Evolutionary conservation across 2,797 vertebrate species (phyloP).

Genomic region (Sebastes cheni): DNA sequence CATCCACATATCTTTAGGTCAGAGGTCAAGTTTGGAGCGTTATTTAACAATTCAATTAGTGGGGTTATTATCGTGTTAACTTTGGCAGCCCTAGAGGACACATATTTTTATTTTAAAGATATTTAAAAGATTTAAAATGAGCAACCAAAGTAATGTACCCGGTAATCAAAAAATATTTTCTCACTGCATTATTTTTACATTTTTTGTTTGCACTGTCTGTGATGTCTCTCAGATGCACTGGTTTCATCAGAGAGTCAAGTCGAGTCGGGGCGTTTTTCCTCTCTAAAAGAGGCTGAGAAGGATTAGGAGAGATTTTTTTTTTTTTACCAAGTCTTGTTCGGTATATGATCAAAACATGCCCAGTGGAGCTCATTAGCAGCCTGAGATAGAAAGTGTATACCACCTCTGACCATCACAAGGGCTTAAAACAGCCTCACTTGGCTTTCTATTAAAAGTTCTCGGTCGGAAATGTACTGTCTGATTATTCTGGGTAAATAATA

Average conservation of each 20-base stretch:
- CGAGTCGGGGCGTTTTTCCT: not conserved
- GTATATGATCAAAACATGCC: constrained; percentile 57
- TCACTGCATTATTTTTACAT: not conserved
- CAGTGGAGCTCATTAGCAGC: constrained; percentile 70
- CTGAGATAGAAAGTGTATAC: constrained; percentile 43
- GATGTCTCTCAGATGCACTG: not conserved
- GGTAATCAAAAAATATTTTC: not conserved
- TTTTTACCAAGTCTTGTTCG: constrained; percentile 26
- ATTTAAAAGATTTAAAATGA: not conserved
- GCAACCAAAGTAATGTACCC: not conserved
- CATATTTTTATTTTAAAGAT: not conserved
- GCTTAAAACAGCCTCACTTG: constrained; percentile 41
- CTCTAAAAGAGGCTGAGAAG: constrained; percentile 19
- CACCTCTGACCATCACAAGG: constrained; percentile 56
- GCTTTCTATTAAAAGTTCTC: constrained; percentile 40
- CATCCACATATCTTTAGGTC: no score
- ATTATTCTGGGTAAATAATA: constrained; percentile 41
- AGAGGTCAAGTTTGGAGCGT: no score
- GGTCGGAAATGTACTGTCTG: constrained; percentile 7
- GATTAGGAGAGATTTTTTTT: constrained; percentile 27
- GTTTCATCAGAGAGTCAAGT: constrained; percentile 6
- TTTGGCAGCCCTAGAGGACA: not conserved
- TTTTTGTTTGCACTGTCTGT: not conserved
- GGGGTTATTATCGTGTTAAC: not conserved
- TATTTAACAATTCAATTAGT: no score